These are phyloP conservation scores for Charanyca ferruginea DNA, from an alignment of 2,888 invertebrate species.

Conservation along the genomic window DNA sequence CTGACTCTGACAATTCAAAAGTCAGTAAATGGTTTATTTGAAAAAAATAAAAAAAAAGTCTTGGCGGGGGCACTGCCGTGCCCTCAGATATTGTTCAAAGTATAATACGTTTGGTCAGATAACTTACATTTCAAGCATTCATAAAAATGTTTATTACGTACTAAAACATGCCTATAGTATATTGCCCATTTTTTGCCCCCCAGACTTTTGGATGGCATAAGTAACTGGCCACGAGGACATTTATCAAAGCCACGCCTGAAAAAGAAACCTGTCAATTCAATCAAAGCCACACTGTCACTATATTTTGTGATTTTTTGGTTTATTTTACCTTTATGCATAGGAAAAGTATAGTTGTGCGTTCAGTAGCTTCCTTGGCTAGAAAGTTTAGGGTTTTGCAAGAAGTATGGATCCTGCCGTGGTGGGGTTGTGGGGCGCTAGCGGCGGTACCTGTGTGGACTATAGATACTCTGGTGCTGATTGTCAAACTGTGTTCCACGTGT, in stretches of 20 bases:
- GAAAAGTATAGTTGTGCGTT: conserved; percentile 80
- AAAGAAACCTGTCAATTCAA: conserved; percentile 51
- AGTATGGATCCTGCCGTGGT: conserved; percentile 86
- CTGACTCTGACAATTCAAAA: too few relatives aligned
- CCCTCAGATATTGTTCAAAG: too few relatives aligned
- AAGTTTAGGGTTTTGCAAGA: conserved; percentile 85
- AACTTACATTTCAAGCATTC: too few relatives aligned
- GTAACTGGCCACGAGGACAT: conserved; percentile 4
- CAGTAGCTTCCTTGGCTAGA: conserved; percentile 79
- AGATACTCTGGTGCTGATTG: conserved; percentile 81
- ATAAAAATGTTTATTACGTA: too few relatives aligned
- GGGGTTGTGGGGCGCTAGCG: conserved; percentile 82
- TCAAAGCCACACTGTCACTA: conserved; percentile 41
- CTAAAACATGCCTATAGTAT: too few relatives aligned
- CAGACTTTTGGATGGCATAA: not conserved
- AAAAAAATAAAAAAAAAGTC: too few relatives aligned
- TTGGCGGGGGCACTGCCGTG: too few relatives aligned
- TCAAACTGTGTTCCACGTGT: conserved; percentile 83
- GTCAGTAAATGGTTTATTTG: too few relatives aligned
- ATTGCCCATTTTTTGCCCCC: too few relatives aligned
- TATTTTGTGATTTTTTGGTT: conserved; percentile 65
- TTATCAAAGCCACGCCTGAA: not conserved
- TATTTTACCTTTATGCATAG: conserved; percentile 80
- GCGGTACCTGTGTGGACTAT: conserved; percentile 82
- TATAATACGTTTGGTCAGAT: too few relatives aligned